phyloP scores from a whole-genome alignment of 2,113 vertebrate species.

The Rhodinocichla rosea region DNA sequence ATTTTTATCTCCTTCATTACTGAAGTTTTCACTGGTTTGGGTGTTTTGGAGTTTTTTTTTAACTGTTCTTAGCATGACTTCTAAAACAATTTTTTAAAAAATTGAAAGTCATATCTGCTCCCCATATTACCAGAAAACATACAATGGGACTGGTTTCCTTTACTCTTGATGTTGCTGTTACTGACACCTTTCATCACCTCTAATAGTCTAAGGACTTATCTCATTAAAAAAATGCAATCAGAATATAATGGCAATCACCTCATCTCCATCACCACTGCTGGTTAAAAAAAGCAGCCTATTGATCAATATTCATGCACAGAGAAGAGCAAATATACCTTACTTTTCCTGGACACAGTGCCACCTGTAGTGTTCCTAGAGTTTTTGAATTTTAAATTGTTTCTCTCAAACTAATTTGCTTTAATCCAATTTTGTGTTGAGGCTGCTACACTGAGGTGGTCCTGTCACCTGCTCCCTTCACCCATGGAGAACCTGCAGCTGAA shows the following conservation, averaged over 20 bases:
- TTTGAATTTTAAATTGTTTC: neutral
- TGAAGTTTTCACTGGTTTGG: neutral
- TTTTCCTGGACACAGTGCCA: neutral
- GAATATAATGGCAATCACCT: neutral
- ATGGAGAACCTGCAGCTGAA: neutral
- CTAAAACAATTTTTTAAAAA: neutral
- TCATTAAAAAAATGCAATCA: neutral
- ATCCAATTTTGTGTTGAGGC: neutral
- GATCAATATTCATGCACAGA: neutral
- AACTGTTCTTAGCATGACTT: neutral
- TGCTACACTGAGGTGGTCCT: neutral
- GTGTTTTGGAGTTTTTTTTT: neutral
- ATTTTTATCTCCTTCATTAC: neutral
- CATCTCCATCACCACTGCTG: neutral
- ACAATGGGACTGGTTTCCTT: neutral
- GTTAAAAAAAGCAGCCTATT: neutral
- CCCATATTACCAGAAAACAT: neutral
- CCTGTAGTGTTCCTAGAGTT: neutral
- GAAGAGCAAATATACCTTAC: neutral
- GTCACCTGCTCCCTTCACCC: neutral
- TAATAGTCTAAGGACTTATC: neutral
- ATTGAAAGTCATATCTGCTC: neutral
- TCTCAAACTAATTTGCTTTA: neutral
- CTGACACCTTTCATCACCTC: neutral
- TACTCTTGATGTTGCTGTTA: neutral